Evolutionary conservation across 2,888 invertebrate species (phyloP).

Genomic region (Napeogenes sylphis): DNA sequence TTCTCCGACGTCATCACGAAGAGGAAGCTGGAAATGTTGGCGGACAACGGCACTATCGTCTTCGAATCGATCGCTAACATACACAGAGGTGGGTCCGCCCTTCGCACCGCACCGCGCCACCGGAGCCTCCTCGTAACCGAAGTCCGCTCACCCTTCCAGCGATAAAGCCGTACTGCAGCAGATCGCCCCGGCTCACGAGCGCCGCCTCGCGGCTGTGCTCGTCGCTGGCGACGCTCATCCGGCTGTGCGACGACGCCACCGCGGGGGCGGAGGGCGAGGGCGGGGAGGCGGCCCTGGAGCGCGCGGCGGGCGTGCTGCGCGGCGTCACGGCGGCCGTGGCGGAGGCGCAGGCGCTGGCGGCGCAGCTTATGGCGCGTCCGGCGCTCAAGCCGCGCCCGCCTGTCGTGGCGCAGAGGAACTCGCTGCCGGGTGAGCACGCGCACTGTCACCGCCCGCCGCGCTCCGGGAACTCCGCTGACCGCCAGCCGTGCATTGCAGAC

Average conservation of each 20-base stretch:
- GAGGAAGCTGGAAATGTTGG: constrained; percentile 94
- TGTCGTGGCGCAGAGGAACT: constrained; percentile 72
- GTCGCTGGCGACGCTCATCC: constrained; percentile 90
- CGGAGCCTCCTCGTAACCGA: background rate
- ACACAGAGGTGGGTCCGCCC: constrained; percentile 78
- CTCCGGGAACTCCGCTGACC: background rate
- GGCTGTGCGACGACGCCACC: constrained; percentile 92
- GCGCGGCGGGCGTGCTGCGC: constrained; percentile 63
- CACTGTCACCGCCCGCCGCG: no score
- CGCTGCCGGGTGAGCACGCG: constrained; percentile 58
- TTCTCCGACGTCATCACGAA: constrained; percentile 95
- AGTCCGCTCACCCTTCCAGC: constrained; percentile 51
- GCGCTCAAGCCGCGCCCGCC: constrained; percentile 65
- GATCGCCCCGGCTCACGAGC: constrained; percentile 83
- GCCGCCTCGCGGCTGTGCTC: constrained; percentile 92
- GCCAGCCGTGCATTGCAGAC: constrained; percentile 72
- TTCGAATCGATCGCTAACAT: constrained; percentile 94
- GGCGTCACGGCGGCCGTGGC: constrained; percentile 65
- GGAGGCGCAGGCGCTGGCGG: constrained; percentile 83
- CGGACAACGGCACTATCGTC: constrained; percentile 95
- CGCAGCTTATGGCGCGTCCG: constrained; percentile 86
- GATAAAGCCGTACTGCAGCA: constrained; percentile 71
- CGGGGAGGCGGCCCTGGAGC: constrained; percentile 58
- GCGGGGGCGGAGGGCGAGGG: constrained; percentile 83
- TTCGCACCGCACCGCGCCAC: no score